Percentiles rank a stretch among this genome's conserved stretches.
Conservation (phyloP, 2,797 vertebrate species). For the Sebastes hopkinsi region DNA sequence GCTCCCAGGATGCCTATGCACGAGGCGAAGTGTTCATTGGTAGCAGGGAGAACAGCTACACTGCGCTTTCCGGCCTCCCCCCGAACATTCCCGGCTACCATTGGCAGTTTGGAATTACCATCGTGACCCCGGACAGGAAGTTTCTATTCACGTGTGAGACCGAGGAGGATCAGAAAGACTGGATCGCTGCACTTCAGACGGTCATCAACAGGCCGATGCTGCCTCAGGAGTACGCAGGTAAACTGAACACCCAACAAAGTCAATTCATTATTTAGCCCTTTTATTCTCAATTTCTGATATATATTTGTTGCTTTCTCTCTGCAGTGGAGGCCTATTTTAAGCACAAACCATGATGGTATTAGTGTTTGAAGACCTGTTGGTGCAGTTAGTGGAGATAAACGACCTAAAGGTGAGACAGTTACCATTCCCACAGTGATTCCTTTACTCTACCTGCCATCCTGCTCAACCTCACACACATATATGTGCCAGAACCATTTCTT, state of each 20-base stretch:
- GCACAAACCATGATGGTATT: slow-evolving; percentile 88
- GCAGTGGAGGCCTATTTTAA: slow-evolving; percentile 97
- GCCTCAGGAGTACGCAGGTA: slow-evolving; percentile 96
- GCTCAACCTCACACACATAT: slow-evolving; percentile 2
- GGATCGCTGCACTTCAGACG: slow-evolving; percentile 89
- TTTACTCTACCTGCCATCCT: not conserved
- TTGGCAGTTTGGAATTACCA: slow-evolving; percentile 93
- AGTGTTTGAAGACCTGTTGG: not conserved
- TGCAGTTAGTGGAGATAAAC: not conserved
- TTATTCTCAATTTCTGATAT: not conserved
- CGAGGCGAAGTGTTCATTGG: slow-evolving; percentile 96
- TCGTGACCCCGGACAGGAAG: slow-evolving; percentile 92
- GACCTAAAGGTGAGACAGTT: not conserved
- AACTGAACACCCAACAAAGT: not conserved
- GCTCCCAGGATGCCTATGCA: slow-evolving; percentile 92
- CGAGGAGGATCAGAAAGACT: slow-evolving; percentile 86
- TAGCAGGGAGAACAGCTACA: slow-evolving; percentile 91
- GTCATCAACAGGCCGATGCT: slow-evolving; percentile 91
- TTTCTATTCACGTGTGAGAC: slow-evolving; percentile 94
- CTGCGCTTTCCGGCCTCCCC: slow-evolving; percentile 87
- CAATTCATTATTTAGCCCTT: not conserved
- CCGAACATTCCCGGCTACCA: slow-evolving; percentile 86
- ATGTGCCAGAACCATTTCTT: not conserved
- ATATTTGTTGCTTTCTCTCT: slow-evolving; percentile 38
- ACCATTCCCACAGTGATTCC: not conserved